These are phyloP conservation scores for Candoia aspera DNA, from an alignment of 2,113 vertebrate species.

Conservation along the genomic window DNA sequence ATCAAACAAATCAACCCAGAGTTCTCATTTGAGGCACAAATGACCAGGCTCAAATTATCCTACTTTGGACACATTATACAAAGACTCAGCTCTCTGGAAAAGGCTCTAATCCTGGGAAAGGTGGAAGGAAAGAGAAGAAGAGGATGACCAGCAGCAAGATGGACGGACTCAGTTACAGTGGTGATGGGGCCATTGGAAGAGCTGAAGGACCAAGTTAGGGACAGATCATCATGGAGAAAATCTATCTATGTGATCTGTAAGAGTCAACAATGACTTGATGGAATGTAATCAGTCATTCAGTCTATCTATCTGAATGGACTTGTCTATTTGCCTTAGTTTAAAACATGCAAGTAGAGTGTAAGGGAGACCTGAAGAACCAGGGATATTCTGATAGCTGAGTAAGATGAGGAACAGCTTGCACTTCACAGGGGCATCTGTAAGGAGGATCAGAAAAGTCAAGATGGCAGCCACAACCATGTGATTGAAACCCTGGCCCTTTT, in stretches of 20 bases:
- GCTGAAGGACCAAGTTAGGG: neutral
- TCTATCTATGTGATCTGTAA: neutral
- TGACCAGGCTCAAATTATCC: neutral
- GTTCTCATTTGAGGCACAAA: neutral
- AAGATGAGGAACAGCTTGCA: neutral
- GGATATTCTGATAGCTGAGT: neutral
- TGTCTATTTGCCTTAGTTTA: neutral
- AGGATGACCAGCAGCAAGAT: neutral
- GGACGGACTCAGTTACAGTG: neutral
- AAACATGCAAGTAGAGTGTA: neutral
- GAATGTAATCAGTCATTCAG: neutral
- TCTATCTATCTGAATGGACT: neutral
- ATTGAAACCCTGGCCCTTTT: neutral
- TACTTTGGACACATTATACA: neutral
- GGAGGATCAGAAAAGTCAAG: neutral
- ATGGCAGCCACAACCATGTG: neutral
- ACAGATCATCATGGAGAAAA: neutral
- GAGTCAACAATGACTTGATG: neutral
- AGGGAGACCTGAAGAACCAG: neutral
- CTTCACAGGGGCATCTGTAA: neutral
- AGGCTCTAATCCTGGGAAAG: neutral
- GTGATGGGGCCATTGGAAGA: neutral
- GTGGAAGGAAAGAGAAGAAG: neutral
- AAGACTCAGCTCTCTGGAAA: neutral
- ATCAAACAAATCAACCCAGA: neutral